Conservation (phyloP, 2,797 vertebrate species). For the Protonibea diacanthus region DNA sequence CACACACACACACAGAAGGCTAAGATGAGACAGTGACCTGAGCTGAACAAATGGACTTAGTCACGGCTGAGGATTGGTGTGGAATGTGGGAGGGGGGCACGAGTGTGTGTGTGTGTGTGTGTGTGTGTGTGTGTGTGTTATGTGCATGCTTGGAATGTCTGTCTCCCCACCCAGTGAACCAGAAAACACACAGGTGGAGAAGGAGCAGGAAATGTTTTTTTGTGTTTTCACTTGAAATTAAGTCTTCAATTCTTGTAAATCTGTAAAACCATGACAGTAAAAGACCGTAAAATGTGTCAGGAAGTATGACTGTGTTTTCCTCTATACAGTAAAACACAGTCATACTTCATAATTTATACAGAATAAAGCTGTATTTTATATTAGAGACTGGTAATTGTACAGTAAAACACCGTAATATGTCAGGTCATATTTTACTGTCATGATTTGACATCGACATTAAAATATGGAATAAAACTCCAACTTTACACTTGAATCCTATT, state of each 20-base stretch:
- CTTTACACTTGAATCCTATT: too few relatives aligned
- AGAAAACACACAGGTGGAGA: conserved; percentile 78
- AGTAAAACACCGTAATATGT: too few relatives aligned
- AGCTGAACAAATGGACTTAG: conserved; percentile 87
- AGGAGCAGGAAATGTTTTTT: conserved; percentile 27
- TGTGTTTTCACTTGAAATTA: not conserved
- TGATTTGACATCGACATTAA: too few relatives aligned
- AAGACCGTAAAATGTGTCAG: too few relatives aligned
- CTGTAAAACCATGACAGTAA: too few relatives aligned
- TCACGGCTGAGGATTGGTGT: conserved; percentile 84
- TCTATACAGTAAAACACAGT: too few relatives aligned
- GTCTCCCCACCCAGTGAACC: conserved; percentile 74
- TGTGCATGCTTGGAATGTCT: conserved; percentile 75
- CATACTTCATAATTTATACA: too few relatives aligned
- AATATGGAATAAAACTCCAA: too few relatives aligned
- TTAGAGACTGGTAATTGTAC: too few relatives aligned
- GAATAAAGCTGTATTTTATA: too few relatives aligned
- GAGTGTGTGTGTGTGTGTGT: conserved; percentile 42
- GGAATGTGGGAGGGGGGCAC: conserved; percentile 82
- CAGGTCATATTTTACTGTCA: too few relatives aligned
- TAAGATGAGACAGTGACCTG: conserved; percentile 81
- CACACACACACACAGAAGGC: conserved; percentile 43
- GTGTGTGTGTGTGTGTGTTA: conserved; percentile 31
- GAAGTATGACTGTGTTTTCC: too few relatives aligned
- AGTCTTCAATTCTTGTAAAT: not conserved